Evolutionary conservation across 2,888 invertebrate species (phyloP).

Genomic region (Gnatocerus cornutus): DNA sequence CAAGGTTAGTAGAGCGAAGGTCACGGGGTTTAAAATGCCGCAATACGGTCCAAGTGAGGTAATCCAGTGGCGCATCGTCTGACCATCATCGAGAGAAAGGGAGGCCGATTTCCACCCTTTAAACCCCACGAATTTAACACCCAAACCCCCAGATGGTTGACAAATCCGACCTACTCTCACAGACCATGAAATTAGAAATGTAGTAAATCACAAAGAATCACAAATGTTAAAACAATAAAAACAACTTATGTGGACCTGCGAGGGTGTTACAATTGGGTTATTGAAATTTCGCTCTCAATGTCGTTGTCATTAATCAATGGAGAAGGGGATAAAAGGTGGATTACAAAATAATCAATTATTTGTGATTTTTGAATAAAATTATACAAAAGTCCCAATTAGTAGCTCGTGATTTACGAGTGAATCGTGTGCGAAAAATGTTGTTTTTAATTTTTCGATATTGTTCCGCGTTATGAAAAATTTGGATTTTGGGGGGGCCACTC

Average conservation of each 20-base stretch:
- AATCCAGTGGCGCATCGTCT: constrained; percentile 15
- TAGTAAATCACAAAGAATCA: constrained; percentile 15
- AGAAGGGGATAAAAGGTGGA: neutral
- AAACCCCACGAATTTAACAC: neutral
- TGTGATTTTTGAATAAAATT: neutral
- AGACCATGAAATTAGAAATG: constrained; percentile 10
- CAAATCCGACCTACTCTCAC: neutral
- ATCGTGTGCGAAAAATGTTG: neutral
- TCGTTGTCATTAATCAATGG: constrained; percentile 16
- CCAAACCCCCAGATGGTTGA: constrained; percentile 1
- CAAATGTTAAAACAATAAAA: constrained; percentile 22
- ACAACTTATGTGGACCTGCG: constrained; percentile 7
- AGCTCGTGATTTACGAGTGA: constrained; percentile 9
- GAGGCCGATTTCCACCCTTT: constrained; percentile 8
- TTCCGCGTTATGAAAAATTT: constrained; percentile 4
- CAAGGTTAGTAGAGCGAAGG: constrained; percentile 16
- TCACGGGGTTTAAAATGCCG: constrained; percentile 13
- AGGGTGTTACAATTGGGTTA: neutral
- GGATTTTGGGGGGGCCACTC: constrained; percentile 35
- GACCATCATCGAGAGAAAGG: constrained; percentile 15
- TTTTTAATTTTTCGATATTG: constrained; percentile 8
- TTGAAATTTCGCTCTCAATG: constrained; percentile 16
- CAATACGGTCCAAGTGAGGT: constrained; percentile 6
- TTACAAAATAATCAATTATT: constrained; percentile 5
- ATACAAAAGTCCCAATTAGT: constrained; percentile 1